Conservation (phyloP, 2,888 invertebrate species). For the Hemaris fuciformis region DNA sequence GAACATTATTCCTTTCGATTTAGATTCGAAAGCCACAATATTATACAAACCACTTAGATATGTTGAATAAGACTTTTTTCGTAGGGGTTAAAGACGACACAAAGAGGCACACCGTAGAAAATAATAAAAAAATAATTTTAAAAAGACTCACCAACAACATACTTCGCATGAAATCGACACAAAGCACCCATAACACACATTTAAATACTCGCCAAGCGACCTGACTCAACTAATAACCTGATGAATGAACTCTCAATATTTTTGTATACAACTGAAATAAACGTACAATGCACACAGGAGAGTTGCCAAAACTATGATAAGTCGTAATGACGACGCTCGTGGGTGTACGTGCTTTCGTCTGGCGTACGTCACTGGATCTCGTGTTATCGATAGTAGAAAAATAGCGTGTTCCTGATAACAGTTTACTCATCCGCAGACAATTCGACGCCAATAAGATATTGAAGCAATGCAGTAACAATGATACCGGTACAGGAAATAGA, state of each 20-base stretch:
- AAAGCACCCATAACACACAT: conserved; percentile 77
- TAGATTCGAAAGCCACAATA: no score
- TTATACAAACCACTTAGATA: no score
- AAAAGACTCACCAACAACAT: conserved; percentile 64
- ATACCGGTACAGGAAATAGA: conserved; percentile 1
- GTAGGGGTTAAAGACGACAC: background rate
- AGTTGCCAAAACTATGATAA: conserved; percentile 7
- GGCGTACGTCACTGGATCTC: conserved; percentile 1
- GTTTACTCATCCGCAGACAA: conserved; percentile 13
- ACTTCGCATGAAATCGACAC: conserved; percentile 74
- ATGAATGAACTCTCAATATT: conserved; percentile 4
- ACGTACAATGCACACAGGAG: conserved; percentile 2
- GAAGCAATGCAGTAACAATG: background rate
- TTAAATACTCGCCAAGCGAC: conserved; percentile 16
- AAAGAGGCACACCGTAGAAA: background rate
- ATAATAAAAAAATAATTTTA: background rate
- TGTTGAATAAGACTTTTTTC: no score
- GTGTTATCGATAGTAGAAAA: background rate
- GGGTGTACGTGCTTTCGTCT: background rate
- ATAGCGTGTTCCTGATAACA: background rate
- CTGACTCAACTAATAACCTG: background rate
- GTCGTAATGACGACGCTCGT: background rate
- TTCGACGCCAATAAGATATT: conserved; percentile 9
- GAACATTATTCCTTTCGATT: no score
- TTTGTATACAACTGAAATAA: background rate